Evolutionary conservation across 2,888 invertebrate genomes (phyloP), one percentile per base, ranked within the genome.

Genomic region (Trimorus sp.): DNA sequence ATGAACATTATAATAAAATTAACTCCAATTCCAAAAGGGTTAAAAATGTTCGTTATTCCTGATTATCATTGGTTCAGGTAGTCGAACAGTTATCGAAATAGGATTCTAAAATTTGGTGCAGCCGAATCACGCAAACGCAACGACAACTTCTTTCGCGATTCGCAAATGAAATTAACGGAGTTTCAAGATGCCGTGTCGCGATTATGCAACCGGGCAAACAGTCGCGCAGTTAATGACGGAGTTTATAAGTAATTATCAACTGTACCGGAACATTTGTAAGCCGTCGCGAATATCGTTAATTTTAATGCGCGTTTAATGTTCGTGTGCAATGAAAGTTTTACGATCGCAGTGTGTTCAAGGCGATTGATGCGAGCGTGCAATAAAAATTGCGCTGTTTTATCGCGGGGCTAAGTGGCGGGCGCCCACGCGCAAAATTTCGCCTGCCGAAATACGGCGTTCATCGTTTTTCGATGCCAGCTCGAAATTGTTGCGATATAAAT

Each of bases 251-350:
- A 69, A 76, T 69, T 76, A 69, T 16, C 8, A 77, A 48, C 58
- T 58, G 51, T 51, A 65, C 70, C 60, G 59, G 70, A 65, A 63
- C 58, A 70, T 65, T 70, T 70, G 65, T 51, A 42, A 63, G 58
- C 56, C 36, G 65, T 58, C 54, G 63, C 58, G 65, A 58, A 54
- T 63, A 58, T 70, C 70, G 70, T 77, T 77, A 65, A 77, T 77
- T 70, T 63, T 70, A 65, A 77, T 45, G 70, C 26, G 45, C 70
- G 38, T 65, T 78, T 78, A 70, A 77, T 71, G 78, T 60, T 58
- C 59, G 63, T 40, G 62, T 60, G 71, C 45, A 71, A 66, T 70
- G 59, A 53, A 71, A 71, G 59, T 71, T 78, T 71, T 78, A 78
- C 53, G 53, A 65, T 53, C n/a, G 14, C 3, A 51, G 58, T 38